Conservation (phyloP, 2,888 invertebrate genomes). For the Mythimna ferrago region DNA sequence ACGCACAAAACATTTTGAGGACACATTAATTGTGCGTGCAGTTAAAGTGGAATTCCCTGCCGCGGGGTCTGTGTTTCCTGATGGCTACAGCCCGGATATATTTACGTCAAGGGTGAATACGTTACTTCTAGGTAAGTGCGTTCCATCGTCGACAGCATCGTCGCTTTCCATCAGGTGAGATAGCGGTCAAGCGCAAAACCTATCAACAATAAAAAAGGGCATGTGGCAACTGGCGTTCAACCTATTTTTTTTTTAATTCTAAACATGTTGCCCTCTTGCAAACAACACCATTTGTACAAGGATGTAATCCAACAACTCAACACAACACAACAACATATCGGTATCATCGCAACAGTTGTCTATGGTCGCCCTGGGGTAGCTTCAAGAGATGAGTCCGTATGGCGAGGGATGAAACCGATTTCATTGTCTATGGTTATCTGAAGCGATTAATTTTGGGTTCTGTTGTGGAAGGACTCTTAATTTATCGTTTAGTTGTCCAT, state of each 20-base stretch:
- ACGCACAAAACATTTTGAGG: too few relatives aligned
- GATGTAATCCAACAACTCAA: slow-evolving; percentile 65
- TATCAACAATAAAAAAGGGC: too few relatives aligned
- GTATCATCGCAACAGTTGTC: slow-evolving; percentile 82
- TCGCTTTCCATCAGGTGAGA: too few relatives aligned
- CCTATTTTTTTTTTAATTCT: neutral
- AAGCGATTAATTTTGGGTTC: slow-evolving; percentile 69
- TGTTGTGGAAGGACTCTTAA: slow-evolving; percentile 56
- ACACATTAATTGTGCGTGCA: too few relatives aligned
- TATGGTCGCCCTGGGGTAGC: slow-evolving; percentile 36
- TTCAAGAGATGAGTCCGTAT: slow-evolving; percentile 67
- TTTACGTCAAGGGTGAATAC: too few relatives aligned
- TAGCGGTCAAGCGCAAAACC: too few relatives aligned
- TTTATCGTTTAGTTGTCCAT: slow-evolving; percentile 54
- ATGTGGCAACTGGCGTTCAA: too few relatives aligned
- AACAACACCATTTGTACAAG: slow-evolving; percentile 66
- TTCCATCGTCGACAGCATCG: too few relatives aligned
- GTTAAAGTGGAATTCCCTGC: too few relatives aligned
- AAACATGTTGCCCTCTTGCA: slow-evolving; percentile 44
- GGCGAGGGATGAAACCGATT: slow-evolving; percentile 71
- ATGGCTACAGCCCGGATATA: too few relatives aligned
- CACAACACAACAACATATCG: slow-evolving; percentile 72
- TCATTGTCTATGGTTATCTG: slow-evolving; percentile 76
- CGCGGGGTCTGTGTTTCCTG: too few relatives aligned
- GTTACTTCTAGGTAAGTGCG: too few relatives aligned